phyloP scores from a whole-genome alignment of 2,113 vertebrate species.

The Pomatorhinus ruficollis region DNA sequence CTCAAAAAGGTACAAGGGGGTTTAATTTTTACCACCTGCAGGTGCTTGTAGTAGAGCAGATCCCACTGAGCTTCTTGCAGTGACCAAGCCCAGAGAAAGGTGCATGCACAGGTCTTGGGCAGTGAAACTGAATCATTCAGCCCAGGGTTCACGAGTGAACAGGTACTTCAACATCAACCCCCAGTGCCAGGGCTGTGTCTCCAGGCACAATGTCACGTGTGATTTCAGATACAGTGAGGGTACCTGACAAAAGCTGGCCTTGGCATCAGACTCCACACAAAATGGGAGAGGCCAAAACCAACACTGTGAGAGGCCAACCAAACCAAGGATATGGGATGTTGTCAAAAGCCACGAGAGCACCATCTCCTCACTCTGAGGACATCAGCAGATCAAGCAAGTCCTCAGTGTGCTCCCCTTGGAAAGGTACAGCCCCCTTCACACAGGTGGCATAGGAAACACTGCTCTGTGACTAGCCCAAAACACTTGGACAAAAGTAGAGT shows the following conservation, averaged over 20 bases:
- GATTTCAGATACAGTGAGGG: background rate
- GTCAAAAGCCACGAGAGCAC: background rate
- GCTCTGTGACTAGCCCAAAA: background rate
- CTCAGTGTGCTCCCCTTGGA: background rate
- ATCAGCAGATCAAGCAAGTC: background rate
- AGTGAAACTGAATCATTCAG: rapidly evolving
- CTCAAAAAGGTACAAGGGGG: background rate
- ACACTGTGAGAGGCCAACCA: background rate
- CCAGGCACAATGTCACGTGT: rapidly evolving
- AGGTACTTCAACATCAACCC: no score
- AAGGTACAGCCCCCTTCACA: background rate
- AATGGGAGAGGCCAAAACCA: background rate
- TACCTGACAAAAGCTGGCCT: background rate
- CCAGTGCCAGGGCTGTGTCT: background rate
- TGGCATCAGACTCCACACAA: background rate
- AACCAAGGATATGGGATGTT: background rate
- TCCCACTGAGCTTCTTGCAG: background rate
- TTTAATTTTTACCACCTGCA: background rate
- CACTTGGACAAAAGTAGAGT: background rate
- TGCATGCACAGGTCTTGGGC: no score
- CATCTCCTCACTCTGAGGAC: background rate
- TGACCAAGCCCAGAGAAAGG: background rate
- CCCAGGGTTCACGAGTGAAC: background rate
- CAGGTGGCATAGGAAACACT: background rate
- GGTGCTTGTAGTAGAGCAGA: background rate